Evolutionary conservation across 2,113 vertebrate species (phyloP), one percentile per base, ranked within the genome.

Genomic region (Aegotheles bennettii): DNA sequence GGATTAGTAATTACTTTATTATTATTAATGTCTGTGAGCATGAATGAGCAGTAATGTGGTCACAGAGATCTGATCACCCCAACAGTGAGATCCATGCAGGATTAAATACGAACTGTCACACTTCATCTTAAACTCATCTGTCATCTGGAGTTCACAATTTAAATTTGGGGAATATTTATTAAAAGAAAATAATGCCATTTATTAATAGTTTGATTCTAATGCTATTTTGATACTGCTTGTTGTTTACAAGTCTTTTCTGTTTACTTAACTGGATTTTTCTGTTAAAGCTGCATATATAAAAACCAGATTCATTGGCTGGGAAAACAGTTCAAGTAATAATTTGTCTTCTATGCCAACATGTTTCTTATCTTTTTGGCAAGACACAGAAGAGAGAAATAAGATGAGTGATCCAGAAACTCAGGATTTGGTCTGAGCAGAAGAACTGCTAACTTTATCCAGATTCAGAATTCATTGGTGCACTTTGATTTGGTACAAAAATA

Each of bases 321-420:
- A 76, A 21, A 77, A 28, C 43, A 56, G n/a, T 15, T 29, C 53
- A 45, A 79, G 28, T 60, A 76, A 54, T 84, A 51, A 21, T 76
- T 95, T 89, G 61, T 50, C 26, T 65, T 53, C n/a, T 57, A n/a
- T 89, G 81, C 70, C 57, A 75, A 24, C 5, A 4, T 16, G 29
- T 82, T 84, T 84, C 70, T 91, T 92, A 77, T 53, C 48, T 73
- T 95, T 96, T 87, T 84, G 75, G 64, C 54, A 94, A 57, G 71
- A 75, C 38, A 70, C 21, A 63, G 56, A 89, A 88, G 70, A 83
- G 13, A 24, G 10, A 88, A 47, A 54, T 81, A 42, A 94, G 76
- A 87, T 7, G 13, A 89, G 23, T 23, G 56, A 89, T 92, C 51
- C 33, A 70, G 74, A 84, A 74, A 71, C 33, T 59, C 81, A 35